Evolutionary conservation across 2,888 invertebrate species (phyloP).

Genomic region (Sturmia bella): DNA sequence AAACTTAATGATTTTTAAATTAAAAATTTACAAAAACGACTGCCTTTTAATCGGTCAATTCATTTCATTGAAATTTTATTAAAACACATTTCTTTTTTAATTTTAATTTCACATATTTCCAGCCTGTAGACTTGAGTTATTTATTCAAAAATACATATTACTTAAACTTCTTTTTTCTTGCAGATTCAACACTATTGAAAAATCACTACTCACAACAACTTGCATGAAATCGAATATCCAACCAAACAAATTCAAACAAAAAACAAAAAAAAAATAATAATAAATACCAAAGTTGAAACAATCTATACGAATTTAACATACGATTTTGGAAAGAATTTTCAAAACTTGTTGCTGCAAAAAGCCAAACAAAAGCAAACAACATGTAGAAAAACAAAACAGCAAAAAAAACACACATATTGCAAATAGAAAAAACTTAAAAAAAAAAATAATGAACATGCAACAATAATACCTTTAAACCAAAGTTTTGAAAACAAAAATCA

Average conservation of each 20-base stretch:
- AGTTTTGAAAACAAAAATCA: constrained; percentile 37
- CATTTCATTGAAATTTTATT: not conserved
- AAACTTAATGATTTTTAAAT: not conserved
- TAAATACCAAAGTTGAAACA: constrained; percentile 61
- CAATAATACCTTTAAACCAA: constrained; percentile 35
- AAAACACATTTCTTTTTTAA: not conserved
- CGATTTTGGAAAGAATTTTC: constrained; percentile 76
- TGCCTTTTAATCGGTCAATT: not conserved
- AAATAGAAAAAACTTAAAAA: constrained; percentile 31
- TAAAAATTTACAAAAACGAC: not conserved
- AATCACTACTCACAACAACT: constrained; percentile 27
- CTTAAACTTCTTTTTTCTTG: constrained; percentile 16
- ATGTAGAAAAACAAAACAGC: constrained; percentile 44
- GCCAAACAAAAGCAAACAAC: constrained; percentile 68
- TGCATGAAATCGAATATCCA: constrained; percentile 29
- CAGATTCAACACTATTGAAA: constrained; percentile 52
- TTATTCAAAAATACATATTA: constrained; percentile 26
- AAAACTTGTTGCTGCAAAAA: constrained; percentile 73
- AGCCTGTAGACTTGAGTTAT: constrained; percentile 1
- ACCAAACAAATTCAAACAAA: constrained; percentile 49
- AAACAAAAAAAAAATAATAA: constrained; percentile 28
- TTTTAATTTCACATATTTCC: constrained; percentile 15
- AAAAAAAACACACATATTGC: constrained; percentile 31
- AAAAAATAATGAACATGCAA: constrained; percentile 62
- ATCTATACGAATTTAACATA: constrained; percentile 70